These are phyloP conservation scores for Watsonalla binaria DNA, from an alignment of 2,888 invertebrate genomes.

Conservation along the genomic window DNA sequence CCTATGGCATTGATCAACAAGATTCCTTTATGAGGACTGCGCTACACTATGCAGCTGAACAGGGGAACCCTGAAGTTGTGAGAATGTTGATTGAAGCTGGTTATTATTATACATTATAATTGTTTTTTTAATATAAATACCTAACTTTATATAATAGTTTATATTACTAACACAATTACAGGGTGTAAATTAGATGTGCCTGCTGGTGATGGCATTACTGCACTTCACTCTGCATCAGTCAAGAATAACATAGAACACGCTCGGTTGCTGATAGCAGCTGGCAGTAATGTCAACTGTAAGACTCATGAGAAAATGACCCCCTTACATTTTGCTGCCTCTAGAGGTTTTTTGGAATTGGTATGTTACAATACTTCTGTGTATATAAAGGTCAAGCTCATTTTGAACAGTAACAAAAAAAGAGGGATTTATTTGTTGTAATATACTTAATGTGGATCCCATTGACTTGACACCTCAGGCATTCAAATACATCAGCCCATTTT, in stretches of 20 bases:
- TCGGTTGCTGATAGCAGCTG: slow-evolving; percentile 73
- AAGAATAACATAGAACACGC: slow-evolving; percentile 79
- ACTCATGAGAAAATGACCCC: slow-evolving; percentile 80
- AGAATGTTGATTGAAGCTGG: slow-evolving; percentile 80
- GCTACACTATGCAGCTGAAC: slow-evolving; percentile 85
- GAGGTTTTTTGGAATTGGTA: slow-evolving; percentile 75
- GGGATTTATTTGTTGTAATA: too few relatives aligned
- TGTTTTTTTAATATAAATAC: background rate
- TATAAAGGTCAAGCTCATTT: too few relatives aligned
- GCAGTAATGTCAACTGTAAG: slow-evolving; percentile 79
- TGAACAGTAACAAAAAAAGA: too few relatives aligned
- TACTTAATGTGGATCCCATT: too few relatives aligned
- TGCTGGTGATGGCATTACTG: slow-evolving; percentile 82
- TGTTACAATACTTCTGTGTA: slow-evolving; percentile 11
- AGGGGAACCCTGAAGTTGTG: slow-evolving; percentile 81
- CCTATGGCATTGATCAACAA: slow-evolving; percentile 79
- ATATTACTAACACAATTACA: slow-evolving; percentile 29
- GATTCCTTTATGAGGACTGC: slow-evolving; percentile 83
- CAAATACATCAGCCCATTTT: too few relatives aligned
- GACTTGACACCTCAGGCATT: too few relatives aligned
- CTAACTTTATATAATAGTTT: background rate
- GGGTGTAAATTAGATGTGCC: slow-evolving; percentile 82
- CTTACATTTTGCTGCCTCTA: slow-evolving; percentile 80
- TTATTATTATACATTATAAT: slow-evolving; percentile 22
- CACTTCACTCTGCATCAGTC: slow-evolving; percentile 82